Conservation (phyloP, 92 coral and sea anemone species). For the Parazoanthus darwini region DNA sequence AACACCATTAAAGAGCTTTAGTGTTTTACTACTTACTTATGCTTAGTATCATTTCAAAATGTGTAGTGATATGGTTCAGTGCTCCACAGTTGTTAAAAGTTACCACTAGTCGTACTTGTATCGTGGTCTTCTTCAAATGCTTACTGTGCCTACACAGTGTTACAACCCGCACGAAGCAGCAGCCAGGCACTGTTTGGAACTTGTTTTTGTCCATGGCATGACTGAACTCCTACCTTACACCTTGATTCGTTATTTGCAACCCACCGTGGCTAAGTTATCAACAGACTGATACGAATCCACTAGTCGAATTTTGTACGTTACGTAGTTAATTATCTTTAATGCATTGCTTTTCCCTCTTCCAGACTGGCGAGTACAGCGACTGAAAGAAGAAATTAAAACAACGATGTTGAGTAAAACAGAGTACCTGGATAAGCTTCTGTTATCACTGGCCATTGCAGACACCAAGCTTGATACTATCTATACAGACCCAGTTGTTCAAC, state of each 20-base stretch:
- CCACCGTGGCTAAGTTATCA: not conserved
- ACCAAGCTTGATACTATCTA: not conserved
- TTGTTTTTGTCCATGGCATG: too few species aligned
- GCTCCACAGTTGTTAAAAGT: too few species aligned
- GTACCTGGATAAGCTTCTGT: constrained; percentile 19
- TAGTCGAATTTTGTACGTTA: not conserved
- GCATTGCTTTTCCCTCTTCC: not conserved
- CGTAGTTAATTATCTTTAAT: not conserved
- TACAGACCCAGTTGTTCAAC: not conserved
- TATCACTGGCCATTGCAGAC: constrained; percentile 1
- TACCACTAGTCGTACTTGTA: too few species aligned
- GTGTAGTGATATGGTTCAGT: too few species aligned
- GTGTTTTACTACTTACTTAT: too few species aligned
- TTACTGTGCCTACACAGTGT: too few species aligned
- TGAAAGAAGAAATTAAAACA: not conserved
- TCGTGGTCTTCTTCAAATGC: too few species aligned
- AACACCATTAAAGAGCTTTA: too few species aligned
- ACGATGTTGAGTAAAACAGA: constrained; percentile 10
- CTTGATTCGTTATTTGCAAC: not conserved
- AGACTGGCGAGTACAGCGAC: not conserved
- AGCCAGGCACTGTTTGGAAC: too few species aligned
- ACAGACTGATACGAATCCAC: not conserved
- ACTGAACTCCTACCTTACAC: too few species aligned
- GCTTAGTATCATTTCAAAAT: too few species aligned
- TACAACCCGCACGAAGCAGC: too few species aligned